Evolutionary conservation across 1,140 invertebrate species (phyloP).

Genomic region (Gonioctena quinquepunctata): DNA sequence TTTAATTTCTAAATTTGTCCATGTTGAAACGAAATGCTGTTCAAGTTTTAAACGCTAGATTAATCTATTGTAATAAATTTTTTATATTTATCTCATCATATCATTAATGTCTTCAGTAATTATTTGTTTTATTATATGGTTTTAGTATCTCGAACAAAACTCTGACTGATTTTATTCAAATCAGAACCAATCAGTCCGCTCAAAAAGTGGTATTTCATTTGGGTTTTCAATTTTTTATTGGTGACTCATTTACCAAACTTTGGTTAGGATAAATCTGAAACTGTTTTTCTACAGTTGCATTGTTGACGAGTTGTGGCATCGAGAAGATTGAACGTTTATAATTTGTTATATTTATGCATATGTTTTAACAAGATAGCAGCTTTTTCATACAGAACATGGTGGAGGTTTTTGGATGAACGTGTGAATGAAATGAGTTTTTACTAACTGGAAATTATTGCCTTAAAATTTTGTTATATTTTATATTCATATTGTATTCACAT

Average conservation of each 20-base stretch:
- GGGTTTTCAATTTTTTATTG: not conserved
- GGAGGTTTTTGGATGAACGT: slow-evolving; percentile 39
- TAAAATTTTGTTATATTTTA: slow-evolving; percentile 46
- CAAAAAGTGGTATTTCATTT: not conserved
- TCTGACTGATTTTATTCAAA: not conserved
- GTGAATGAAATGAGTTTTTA: slow-evolving; percentile 27
- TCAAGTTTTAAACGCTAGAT: slow-evolving; percentile 15
- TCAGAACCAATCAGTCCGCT: not conserved
- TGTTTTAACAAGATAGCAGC: slow-evolving; percentile 29
- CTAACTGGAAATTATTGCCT: slow-evolving; percentile 34
- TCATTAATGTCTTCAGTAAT: slow-evolving; percentile 17
- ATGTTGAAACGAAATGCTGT: slow-evolving; percentile 34
- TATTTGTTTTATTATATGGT: not conserved
- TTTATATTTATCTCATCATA: slow-evolving; percentile 31
- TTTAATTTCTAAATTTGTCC: slow-evolving; percentile 21
- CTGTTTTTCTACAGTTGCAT: slow-evolving; percentile 11
- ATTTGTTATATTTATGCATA: slow-evolving; percentile 27
- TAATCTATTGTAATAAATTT: slow-evolving; percentile 20
- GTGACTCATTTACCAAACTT: not conserved
- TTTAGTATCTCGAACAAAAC: slow-evolving; percentile 10
- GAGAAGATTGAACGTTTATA: slow-evolving; percentile 23
- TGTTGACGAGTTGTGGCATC: slow-evolving; percentile 3
- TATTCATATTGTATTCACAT: slow-evolving; percentile 43
- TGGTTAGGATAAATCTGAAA: not conserved
- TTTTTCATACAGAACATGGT: slow-evolving; percentile 43